Evolutionary conservation across 1,140 invertebrate species (phyloP).

Genomic region (Ditylenchus dipsaci): DNA sequence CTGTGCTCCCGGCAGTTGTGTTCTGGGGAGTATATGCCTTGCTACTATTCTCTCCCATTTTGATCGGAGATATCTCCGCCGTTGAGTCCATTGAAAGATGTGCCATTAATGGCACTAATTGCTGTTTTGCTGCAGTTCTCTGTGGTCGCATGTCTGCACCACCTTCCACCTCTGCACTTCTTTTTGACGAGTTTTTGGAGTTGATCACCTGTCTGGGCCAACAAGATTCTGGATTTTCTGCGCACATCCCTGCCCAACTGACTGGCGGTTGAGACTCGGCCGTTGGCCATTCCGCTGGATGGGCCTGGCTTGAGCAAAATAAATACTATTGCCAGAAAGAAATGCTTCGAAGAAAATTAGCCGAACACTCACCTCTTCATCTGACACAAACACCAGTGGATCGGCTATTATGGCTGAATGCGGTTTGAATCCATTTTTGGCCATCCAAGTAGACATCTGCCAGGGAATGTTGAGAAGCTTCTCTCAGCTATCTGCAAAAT

Average conservation of each 20-base stretch:
- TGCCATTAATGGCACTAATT: slow-evolving; percentile 1
- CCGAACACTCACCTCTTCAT: neutral
- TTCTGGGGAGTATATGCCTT: no score
- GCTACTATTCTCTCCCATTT: no score
- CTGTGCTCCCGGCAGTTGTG: no score
- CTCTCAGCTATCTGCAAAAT: slow-evolving; percentile 32
- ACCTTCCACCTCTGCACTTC: neutral
- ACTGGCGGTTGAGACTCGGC: no score
- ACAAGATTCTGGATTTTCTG: neutral
- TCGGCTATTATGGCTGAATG: slow-evolving; percentile 20
- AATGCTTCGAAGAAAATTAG: neutral
- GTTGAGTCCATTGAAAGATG: neutral
- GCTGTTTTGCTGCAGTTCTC: neutral
- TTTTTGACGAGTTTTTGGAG: neutral
- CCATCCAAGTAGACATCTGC: slow-evolving; percentile 49
- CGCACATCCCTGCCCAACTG: neutral
- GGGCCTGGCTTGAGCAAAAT: no score
- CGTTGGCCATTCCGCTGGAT: no score
- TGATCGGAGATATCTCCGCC: neutral
- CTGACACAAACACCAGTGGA: neutral
- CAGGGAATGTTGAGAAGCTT: slow-evolving; percentile 41
- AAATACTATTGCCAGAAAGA: no score
- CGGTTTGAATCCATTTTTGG: slow-evolving; percentile 43
- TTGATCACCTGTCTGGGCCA: neutral
- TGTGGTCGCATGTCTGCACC: neutral